Conservation (phyloP, 2,113 vertebrate species). For the Hylia prasina region DNA sequence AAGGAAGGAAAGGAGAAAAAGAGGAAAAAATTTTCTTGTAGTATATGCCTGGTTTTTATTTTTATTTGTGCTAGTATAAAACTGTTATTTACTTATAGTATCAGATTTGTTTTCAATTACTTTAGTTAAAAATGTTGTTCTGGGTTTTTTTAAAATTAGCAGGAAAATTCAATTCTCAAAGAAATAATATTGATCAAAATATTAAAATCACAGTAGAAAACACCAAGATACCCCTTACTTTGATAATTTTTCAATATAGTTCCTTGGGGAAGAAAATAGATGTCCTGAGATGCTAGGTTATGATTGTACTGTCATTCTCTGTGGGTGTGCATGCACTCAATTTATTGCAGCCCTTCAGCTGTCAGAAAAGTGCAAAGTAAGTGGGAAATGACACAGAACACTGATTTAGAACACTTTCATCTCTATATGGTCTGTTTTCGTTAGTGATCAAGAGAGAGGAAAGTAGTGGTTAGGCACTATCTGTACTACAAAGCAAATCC, state of each 20-base stretch:
- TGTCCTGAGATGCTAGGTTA: slow-evolving; percentile 8
- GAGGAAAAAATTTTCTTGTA: not conserved
- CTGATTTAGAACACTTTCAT: slow-evolving; percentile 70
- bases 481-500: slow-evolving; percentile 56
- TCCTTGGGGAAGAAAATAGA: not conserved
- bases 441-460: slow-evolving; percentile 66
- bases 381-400: slow-evolving; percentile 67
- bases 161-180: not conserved
- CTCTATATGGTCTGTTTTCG: slow-evolving; percentile 58
- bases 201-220: not conserved
- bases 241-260: not conserved
- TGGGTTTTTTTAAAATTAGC: not conserved
- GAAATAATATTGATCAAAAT: not conserved
- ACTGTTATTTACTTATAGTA: not conserved
- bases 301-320: not conserved
- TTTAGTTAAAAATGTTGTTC: not conserved
- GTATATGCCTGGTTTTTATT: not conserved
- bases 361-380: slow-evolving; percentile 68
- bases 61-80: not conserved
- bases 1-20: not conserved
- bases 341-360: slow-evolving; percentile 61
- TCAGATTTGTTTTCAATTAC: not conserved
- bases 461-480: slow-evolving; percentile 65
- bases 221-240: not conserved
- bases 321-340: slow-evolving; percentile 59